Evolutionary conservation across 1,140 invertebrate species (phyloP).

Genomic region (Sitobion miscanthi): DNA sequence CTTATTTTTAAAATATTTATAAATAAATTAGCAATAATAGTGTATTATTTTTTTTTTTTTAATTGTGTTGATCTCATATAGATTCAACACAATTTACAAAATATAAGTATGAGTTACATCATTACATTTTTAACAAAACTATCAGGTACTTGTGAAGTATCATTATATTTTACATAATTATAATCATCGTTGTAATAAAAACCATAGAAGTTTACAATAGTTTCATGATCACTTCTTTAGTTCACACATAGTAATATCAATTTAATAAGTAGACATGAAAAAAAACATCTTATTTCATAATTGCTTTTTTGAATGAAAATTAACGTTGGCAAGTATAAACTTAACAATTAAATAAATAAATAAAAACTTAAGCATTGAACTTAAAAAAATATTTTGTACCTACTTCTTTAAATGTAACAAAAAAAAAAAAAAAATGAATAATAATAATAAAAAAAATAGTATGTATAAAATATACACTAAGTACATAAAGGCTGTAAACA

Average conservation of each 20-base stretch:
- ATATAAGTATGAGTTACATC: not conserved
- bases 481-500: slow-evolving; percentile 29
- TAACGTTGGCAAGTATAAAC: slow-evolving; percentile 23
- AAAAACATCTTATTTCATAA: not conserved
- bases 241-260: slow-evolving; percentile 5
- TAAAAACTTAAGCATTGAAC: slow-evolving; percentile 31
- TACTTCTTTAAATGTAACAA: slow-evolving; percentile 32
- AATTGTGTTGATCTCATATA: not conserved
- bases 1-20: not conserved
- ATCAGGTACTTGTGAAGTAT: slow-evolving; percentile 53
- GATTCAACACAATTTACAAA: slow-evolving; percentile 28
- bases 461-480: slow-evolving; percentile 40
- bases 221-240: slow-evolving; percentile 21
- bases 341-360: slow-evolving; percentile 46
- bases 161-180: slow-evolving; percentile 24
- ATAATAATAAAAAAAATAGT: slow-evolving; percentile 28
- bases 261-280: not conserved
- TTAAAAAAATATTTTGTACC: slow-evolving; percentile 44
- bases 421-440: not conserved
- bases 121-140: slow-evolving; percentile 36
- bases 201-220: not conserved
- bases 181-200: not conserved
- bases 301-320: slow-evolving; percentile 22
- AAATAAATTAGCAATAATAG: slow-evolving; percentile 25
- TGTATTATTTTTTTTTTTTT: not conserved